These are phyloP conservation scores for Sebastes variabilis DNA, from an alignment of 2,797 vertebrate genomes.

Conservation along the genomic window DNA sequence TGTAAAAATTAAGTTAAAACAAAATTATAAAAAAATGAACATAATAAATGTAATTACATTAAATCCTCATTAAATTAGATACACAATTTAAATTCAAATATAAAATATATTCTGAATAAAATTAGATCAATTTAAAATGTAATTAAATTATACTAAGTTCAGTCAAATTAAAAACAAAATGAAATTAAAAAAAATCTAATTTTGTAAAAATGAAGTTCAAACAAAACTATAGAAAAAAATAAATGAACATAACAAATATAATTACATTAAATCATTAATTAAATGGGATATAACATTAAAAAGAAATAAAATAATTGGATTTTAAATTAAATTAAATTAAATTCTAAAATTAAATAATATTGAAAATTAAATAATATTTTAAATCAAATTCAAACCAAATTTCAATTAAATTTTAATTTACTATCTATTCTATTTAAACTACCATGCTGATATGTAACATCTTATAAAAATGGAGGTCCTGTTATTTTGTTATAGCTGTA, in stretches of 20 bases:
- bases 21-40: neutral
- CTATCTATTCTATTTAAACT: neutral
- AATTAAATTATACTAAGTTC: neutral
- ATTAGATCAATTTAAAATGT: neutral
- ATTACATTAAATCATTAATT: neutral
- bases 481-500: neutral
- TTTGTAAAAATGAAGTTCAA: neutral
- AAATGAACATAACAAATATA: neutral
- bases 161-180: neutral
- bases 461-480: neutral
- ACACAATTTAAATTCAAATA: neutral
- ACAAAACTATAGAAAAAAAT: too few species aligned
- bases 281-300: neutral
- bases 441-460: neutral
- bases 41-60: neutral
- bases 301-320: neutral
- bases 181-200: neutral
- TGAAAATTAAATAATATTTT: neutral
- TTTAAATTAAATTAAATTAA: too few species aligned
- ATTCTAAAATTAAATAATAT: neutral
- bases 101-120: neutral
- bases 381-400: neutral
- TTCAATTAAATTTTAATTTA: neutral
- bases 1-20: too few species aligned
- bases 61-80: neutral